These are phyloP conservation scores for Gnatocerus cornutus DNA, from an alignment of 2,888 invertebrate species.

Conservation along the genomic window DNA sequence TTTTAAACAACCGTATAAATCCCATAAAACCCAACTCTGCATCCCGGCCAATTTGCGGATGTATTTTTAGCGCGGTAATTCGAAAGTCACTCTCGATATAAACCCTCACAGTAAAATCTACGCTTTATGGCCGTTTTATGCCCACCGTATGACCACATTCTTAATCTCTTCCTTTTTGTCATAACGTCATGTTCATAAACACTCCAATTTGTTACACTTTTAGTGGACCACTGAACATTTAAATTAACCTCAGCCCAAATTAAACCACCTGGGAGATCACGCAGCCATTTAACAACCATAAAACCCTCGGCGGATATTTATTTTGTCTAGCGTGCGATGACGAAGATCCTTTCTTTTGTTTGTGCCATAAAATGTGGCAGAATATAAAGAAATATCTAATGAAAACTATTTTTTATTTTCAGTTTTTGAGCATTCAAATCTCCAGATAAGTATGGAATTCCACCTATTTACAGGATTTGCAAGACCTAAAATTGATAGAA, in stretches of 20 bases:
- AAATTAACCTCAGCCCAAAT: slow-evolving; percentile 32
- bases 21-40: slow-evolving; percentile 38
- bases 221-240: slow-evolving; percentile 38
- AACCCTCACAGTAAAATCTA: slow-evolving; percentile 41
- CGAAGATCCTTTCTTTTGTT: too few relatives aligned
- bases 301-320: too few relatives aligned
- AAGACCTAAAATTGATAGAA: too few relatives aligned
- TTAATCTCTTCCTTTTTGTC: slow-evolving; percentile 42
- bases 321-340: too few relatives aligned
- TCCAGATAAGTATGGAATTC: too few relatives aligned
- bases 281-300: too few relatives aligned
- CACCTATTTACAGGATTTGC: too few relatives aligned
- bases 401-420: too few relatives aligned
- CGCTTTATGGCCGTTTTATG: slow-evolving; percentile 44
- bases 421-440: too few relatives aligned
- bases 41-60: slow-evolving; percentile 36
- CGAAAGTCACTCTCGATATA: slow-evolving; percentile 45
- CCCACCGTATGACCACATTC: slow-evolving; percentile 26
- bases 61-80: slow-evolving; percentile 43
- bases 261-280: slow-evolving; percentile 32
- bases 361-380: too few relatives aligned
- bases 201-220: slow-evolving; percentile 46
- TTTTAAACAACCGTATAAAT: slow-evolving; percentile 44
- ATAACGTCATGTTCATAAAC: slow-evolving; percentile 40
- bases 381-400: too few relatives aligned